Evolutionary conservation across 2,113 vertebrate genomes (phyloP).

Genomic region (Gasterosteus nipponicus): DNA sequence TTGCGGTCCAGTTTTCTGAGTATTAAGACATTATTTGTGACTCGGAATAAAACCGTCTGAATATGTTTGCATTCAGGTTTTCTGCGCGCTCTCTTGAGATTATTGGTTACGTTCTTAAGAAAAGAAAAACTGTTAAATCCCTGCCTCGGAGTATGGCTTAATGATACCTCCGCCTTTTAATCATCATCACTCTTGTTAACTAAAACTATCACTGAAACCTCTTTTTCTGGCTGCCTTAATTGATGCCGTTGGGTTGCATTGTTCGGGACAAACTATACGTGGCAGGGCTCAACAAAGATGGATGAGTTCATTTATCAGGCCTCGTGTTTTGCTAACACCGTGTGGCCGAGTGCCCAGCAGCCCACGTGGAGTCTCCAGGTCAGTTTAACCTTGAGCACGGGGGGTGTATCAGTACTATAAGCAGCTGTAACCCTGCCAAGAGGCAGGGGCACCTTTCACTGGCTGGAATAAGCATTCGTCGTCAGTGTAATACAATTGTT

Average conservation of each 20-base stretch:
- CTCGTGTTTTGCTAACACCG: slow-evolving; percentile 74
- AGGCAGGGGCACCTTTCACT: slow-evolving; percentile 52
- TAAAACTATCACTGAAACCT: slow-evolving; percentile 22
- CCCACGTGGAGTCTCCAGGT: slow-evolving; percentile 70
- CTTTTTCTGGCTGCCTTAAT: slow-evolving; percentile 55
- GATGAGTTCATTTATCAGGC: slow-evolving; percentile 79
- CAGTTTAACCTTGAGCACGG: slow-evolving; percentile 81
- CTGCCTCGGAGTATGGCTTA: neutral
- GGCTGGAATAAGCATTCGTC: slow-evolving; percentile 38
- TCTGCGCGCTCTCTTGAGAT: neutral
- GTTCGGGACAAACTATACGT: slow-evolving; percentile 63
- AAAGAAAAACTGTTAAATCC: neutral
- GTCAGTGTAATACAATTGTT: slow-evolving; percentile 43
- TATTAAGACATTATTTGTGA: neutral
- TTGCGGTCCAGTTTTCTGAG: neutral
- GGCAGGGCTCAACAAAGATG: slow-evolving; percentile 73
- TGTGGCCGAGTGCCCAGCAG: slow-evolving; percentile 70
- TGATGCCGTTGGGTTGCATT: slow-evolving; percentile 48
- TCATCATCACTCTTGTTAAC: slow-evolving; percentile 24
- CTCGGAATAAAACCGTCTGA: neutral
- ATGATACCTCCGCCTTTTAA: slow-evolving; percentile 35
- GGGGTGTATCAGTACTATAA: slow-evolving; percentile 52
- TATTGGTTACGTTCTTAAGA: neutral
- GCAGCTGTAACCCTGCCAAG: slow-evolving; percentile 68
- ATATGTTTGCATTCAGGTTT: neutral